Conservation (phyloP, 2,888 invertebrate genomes). For the Agrilus biguttatus region DNA sequence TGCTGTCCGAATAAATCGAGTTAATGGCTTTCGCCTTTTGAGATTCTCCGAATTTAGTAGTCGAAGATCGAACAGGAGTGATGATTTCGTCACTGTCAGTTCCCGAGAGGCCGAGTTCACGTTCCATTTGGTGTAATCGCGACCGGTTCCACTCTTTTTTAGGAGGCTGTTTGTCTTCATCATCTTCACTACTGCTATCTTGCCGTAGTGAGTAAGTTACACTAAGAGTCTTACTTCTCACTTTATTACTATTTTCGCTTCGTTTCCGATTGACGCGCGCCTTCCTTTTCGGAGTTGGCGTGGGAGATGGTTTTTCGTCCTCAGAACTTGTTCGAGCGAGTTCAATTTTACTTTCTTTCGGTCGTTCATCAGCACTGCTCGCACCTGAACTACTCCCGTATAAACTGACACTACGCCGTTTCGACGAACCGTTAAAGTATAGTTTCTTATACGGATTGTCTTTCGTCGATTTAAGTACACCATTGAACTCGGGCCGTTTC, state of each 20-base stretch:
- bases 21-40: constrained; percentile 41
- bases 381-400: constrained; percentile 46
- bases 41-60: constrained; percentile 33
- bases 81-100: constrained; percentile 71
- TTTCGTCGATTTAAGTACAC: constrained; percentile 41
- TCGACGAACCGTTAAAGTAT: constrained; percentile 60
- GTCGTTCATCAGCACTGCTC: constrained; percentile 31
- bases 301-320: constrained; percentile 36
- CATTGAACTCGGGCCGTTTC: constrained; percentile 55
- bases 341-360: constrained; percentile 34
- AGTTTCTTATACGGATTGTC: constrained; percentile 60
- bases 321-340: constrained; percentile 33
- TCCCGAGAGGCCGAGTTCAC: constrained; percentile 53
- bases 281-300: constrained; percentile 30
- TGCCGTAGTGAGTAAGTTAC: constrained; percentile 22
- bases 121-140: constrained; percentile 57
- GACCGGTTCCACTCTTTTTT: constrained; percentile 39
- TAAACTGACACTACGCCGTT: constrained; percentile 46
- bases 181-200: constrained; percentile 50
- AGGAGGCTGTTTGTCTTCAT: constrained; percentile 34
- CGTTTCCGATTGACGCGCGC: constrained; percentile 15
- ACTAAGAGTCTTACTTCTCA: constrained; percentile 23
- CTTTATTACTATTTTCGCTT: constrained; percentile 18
- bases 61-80: constrained; percentile 32
- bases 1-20: constrained; percentile 75